Evolutionary conservation across 2,888 invertebrate genomes (phyloP), one percentile per base, ranked within the genome.

Genomic region (Nineta flava): DNA sequence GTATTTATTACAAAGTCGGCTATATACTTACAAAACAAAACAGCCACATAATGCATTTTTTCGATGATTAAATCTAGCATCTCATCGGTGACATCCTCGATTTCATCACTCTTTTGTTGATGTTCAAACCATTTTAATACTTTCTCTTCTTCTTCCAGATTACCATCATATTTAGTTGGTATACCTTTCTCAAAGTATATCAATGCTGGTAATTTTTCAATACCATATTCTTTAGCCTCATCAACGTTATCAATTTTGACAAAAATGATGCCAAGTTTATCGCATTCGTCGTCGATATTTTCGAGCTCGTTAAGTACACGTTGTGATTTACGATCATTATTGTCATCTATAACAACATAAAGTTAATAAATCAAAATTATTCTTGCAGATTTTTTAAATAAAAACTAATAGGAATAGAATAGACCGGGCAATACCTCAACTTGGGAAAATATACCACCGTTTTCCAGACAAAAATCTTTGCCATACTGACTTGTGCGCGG

Each of bases 251-350:
- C 88, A 61, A 92, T 90, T 69, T 92, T 92, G 13, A 92, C 92
- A 69, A 93, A 93, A 54, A 85, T 85, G 62, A 93, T 83, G 55
- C 88, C 90, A 58, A 90, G 74, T 59, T 81, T 75, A 65, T 92
- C 90, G 68, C 90, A 90, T 70, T 92, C 91, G 65, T 91, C 91
- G 65, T 92, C 92, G 62, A 93, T 93, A 65, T 91, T 92, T 70
- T 93, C 92, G 59, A 93, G 68, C 71, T 92, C 91, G 65, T 82
- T 83, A 53, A 92, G 72, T 53, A 87, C 85, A 62, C 79, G 81
- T 64, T 87, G 85, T 41, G 87, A 88, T 68, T 84, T 88, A 58
- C 82, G 80, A 63, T 90, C 90, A 64, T 91, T 88, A 65, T 88
- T 86, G 62, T 91, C 88, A 72, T 90, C 90, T 91, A n/a, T n/a